These are phyloP conservation scores for Eurytoma adleriae DNA, from an alignment of 2,888 invertebrate genomes.

Conservation along the genomic window DNA sequence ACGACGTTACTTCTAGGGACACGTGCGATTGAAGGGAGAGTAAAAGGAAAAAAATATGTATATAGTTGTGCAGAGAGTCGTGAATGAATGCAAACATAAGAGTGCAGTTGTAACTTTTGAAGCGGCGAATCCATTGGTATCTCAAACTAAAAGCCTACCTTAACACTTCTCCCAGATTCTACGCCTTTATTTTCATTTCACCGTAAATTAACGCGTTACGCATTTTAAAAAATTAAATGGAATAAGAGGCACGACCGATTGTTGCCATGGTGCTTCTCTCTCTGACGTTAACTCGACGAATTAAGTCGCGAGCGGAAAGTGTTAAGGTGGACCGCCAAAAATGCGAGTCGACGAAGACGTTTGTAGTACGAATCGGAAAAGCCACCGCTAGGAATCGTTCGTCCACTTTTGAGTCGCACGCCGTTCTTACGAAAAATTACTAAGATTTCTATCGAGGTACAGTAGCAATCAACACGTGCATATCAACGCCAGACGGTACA, in stretches of 20 bases:
- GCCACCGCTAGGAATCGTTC: slow-evolving; percentile 58
- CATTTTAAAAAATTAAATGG: slow-evolving; percentile 8
- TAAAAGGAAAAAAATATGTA: slow-evolving; percentile 56
- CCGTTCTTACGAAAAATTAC: slow-evolving; percentile 17
- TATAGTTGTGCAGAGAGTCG: slow-evolving; percentile 52
- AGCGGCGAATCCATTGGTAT: slow-evolving; percentile 46
- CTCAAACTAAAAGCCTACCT: slow-evolving; percentile 30
- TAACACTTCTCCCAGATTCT: slow-evolving; percentile 44
- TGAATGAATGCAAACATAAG: slow-evolving; percentile 35
- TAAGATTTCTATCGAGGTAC: slow-evolving; percentile 36
- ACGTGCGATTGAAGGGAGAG: slow-evolving; percentile 61
- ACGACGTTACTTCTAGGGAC: slow-evolving; percentile 69
- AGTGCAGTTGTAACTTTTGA: slow-evolving; percentile 37
- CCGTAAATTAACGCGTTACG: slow-evolving; percentile 34
- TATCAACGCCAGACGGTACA: slow-evolving; percentile 56
- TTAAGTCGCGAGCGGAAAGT: slow-evolving; percentile 29
- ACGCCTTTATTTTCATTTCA: slow-evolving; percentile 24
- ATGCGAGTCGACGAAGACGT: slow-evolving; percentile 16
- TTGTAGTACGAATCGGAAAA: slow-evolving; percentile 48
- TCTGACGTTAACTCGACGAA: not conserved
- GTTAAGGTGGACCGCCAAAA: slow-evolving; percentile 49
- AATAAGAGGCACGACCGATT: slow-evolving; percentile 33
- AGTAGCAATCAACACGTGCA: slow-evolving; percentile 58
- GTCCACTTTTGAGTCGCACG: slow-evolving; percentile 33
- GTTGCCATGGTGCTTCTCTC: slow-evolving; percentile 43